Evolutionary conservation across 2,797 vertebrate species (phyloP).

Genomic region (Pantherophis alleghaniensis): DNA sequence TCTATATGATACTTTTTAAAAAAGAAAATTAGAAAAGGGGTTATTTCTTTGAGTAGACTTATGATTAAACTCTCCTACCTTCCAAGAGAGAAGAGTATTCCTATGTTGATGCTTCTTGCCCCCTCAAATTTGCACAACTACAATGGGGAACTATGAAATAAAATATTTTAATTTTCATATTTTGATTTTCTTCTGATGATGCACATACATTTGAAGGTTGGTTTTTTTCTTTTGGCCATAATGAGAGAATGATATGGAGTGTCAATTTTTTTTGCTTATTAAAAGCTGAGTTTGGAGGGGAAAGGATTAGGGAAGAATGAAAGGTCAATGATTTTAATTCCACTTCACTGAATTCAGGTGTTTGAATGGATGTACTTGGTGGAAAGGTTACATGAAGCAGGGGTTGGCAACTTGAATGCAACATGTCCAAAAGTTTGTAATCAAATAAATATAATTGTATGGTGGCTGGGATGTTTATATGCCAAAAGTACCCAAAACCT

Average conservation of each 20-base stretch:
- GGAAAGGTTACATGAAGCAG: slow-evolving; percentile 62
- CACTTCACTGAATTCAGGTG: slow-evolving; percentile 59
- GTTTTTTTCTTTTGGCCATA: slow-evolving; percentile 45
- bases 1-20: slow-evolving; percentile 55
- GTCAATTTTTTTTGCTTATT: slow-evolving; percentile 57
- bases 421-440: slow-evolving; percentile 25
- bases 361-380: slow-evolving; percentile 60
- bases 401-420: slow-evolving; percentile 57
- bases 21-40: slow-evolving; percentile 60
- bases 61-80: slow-evolving; percentile 17
- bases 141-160: not conserved
- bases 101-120: slow-evolving; percentile 23
- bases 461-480: slow-evolving; percentile 59
- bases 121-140: not conserved
- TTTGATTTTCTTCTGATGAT: slow-evolving; percentile 46
- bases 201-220: slow-evolving; percentile 46
- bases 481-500: slow-evolving; percentile 60
- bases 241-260: slow-evolving; percentile 64
- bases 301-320: slow-evolving; percentile 50
- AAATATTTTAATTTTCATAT: not conserved
- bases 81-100: slow-evolving; percentile 53
- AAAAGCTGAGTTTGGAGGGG: slow-evolving; percentile 54
- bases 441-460: slow-evolving; percentile 67
- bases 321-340: slow-evolving; percentile 69
- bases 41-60: slow-evolving; percentile 51